These are phyloP conservation scores for Morelia viridis DNA, from an alignment of 2,797 vertebrate species.

Conservation along the genomic window DNA sequence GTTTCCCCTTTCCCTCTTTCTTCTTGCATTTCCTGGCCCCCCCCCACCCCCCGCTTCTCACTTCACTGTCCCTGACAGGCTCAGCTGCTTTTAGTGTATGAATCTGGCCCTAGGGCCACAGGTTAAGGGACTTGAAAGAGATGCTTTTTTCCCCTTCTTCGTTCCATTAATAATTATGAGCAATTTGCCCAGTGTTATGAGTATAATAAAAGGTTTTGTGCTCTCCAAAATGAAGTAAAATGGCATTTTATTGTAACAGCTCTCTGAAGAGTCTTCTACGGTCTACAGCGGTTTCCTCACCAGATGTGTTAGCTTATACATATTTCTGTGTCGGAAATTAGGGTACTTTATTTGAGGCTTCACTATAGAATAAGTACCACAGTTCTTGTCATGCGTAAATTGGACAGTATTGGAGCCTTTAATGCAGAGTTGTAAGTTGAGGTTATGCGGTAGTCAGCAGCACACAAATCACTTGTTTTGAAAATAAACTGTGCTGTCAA, in stretches of 20 bases:
- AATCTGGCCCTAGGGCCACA: background rate
- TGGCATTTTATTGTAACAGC: slow-evolving; percentile 19
- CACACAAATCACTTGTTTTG: slow-evolving; percentile 36
- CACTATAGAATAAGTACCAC: background rate
- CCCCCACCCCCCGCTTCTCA: background rate
- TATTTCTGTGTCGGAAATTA: slow-evolving; percentile 28
- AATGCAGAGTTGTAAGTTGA: slow-evolving; percentile 16
- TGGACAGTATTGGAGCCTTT: slow-evolving; percentile 29
- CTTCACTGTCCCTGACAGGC: background rate
- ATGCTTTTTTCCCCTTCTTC: slow-evolving; percentile 14
- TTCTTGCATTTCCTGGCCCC: background rate
- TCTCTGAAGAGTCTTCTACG: slow-evolving; percentile 6
- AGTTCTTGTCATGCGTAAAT: slow-evolving; percentile 18
- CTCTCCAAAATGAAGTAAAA: slow-evolving; percentile 13
- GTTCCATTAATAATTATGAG: slow-evolving; percentile 24
- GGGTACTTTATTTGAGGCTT: slow-evolving; percentile 40
- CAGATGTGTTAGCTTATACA: background rate
- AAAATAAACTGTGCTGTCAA: slow-evolving; percentile 42
- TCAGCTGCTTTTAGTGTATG: background rate
- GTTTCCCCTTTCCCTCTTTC: background rate
- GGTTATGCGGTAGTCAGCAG: background rate
- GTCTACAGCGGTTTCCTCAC: slow-evolving; percentile 22
- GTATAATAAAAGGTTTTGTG: background rate
- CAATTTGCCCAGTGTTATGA: slow-evolving; percentile 8
- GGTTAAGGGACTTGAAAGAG: background rate